phyloP scores from a whole-genome alignment of 1,140 invertebrate species.

The Scaptodrosophila lebanonensis region DNA sequence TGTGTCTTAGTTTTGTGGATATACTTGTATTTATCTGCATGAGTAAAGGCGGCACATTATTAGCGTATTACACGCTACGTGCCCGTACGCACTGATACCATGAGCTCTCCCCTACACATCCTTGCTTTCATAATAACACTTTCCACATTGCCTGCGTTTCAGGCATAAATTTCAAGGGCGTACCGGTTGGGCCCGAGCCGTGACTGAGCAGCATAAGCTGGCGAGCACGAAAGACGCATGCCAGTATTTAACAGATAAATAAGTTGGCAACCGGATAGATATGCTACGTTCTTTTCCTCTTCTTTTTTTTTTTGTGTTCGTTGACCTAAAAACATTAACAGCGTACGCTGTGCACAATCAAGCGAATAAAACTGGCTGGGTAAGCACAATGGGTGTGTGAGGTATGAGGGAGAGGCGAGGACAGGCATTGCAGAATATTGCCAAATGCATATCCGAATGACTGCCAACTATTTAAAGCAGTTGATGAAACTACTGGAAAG shows the following conservation, averaged over 20 bases:
- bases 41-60: slow-evolving; percentile 49
- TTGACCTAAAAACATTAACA: too few relatives aligned
- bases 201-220: slow-evolving; percentile 28
- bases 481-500: too few relatives aligned
- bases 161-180: slow-evolving; percentile 73
- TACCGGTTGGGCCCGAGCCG: slow-evolving; percentile 22
- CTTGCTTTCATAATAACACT: slow-evolving; percentile 27
- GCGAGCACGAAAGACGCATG: slow-evolving; percentile 3
- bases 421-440: too few relatives aligned
- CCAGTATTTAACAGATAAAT: slow-evolving; percentile 38
- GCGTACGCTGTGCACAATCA: too few relatives aligned
- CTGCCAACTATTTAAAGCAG: too few relatives aligned
- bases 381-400: too few relatives aligned
- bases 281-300: slow-evolving; percentile 50
- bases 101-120: slow-evolving; percentile 26
- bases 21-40: slow-evolving; percentile 17
- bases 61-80: slow-evolving; percentile 69
- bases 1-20: slow-evolving; percentile 4
- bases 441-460: too few relatives aligned
- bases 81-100: too few relatives aligned
- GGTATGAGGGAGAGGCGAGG: too few relatives aligned
- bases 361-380: too few relatives aligned
- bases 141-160: slow-evolving; percentile 58
- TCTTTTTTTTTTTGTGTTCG: too few relatives aligned
- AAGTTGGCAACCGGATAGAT: slow-evolving; percentile 66